A percentile compares a stretch with the other conserved stretches of the same genome.
Conservation (phyloP, 1,140 invertebrate species). For the Drosophila ogumai region DNA sequence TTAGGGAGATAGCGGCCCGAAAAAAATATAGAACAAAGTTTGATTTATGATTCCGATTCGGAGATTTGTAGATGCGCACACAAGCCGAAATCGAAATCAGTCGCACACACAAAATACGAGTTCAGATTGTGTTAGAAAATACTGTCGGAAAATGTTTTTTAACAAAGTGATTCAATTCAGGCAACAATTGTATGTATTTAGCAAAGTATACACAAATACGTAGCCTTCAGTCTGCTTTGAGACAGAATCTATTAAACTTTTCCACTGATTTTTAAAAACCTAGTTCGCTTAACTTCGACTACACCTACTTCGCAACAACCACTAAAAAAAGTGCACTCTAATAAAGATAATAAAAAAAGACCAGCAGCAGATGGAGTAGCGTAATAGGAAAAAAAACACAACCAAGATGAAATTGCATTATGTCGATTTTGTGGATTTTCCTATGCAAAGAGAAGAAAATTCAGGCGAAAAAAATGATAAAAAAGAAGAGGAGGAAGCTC, state of each 20-base stretch:
- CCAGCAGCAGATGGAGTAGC: slow-evolving; percentile 21
- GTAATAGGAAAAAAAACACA: slow-evolving; percentile 33
- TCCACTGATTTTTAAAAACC: slow-evolving; percentile 26
- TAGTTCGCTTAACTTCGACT: slow-evolving; percentile 1
- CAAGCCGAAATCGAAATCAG: slow-evolving; percentile 28
- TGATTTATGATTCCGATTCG: slow-evolving; percentile 69
- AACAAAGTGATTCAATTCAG: not conserved
- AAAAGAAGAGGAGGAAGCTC: slow-evolving; percentile 43
- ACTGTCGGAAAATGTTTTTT: not conserved
- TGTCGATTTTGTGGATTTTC: slow-evolving; percentile 78
- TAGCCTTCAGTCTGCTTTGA: too few species aligned
- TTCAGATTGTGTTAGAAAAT: slow-evolving; percentile 1
- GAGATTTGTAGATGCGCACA: slow-evolving; percentile 34
- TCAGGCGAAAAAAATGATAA: slow-evolving; percentile 20
- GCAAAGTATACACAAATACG: not conserved
- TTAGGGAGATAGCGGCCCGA: slow-evolving; percentile 5
- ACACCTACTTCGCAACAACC: not conserved
- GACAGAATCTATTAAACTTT: slow-evolving; percentile 1
- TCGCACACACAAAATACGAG: slow-evolving; percentile 3
- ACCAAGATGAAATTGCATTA: slow-evolving; percentile 75
- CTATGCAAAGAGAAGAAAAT: slow-evolving; percentile 42
- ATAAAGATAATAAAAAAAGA: slow-evolving; percentile 45
- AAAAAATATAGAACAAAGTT: slow-evolving; percentile 51
- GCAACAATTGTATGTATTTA: not conserved
- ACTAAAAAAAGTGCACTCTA: slow-evolving; percentile 17